Evolutionary conservation across 2,888 invertebrate species (phyloP).

Genomic region (Melanotus villosus): DNA sequence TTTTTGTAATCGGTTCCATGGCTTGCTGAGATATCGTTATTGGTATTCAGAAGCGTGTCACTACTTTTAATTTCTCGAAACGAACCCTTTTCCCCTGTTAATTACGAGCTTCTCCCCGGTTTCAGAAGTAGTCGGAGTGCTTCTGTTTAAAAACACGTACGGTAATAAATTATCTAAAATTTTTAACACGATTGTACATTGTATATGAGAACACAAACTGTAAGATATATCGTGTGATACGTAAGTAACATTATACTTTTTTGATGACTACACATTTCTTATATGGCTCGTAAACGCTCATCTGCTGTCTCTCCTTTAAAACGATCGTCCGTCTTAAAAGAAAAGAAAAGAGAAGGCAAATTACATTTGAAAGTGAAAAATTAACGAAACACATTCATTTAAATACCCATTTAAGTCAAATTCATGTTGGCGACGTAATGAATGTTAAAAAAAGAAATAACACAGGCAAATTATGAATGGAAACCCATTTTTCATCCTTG

Average conservation of each 20-base stretch:
- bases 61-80: neutral
- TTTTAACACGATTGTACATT: constrained; percentile 34
- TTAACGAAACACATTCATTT: constrained; percentile 20
- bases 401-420: constrained; percentile 24
- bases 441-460: neutral
- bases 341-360: constrained; percentile 18
- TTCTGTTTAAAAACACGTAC: constrained; percentile 21
- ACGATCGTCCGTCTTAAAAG: constrained; percentile 11
- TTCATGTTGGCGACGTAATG: constrained; percentile 12
- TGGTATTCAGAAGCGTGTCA: neutral
- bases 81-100: neutral
- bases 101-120: neutral
- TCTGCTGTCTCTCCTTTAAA: constrained; percentile 22
- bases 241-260: constrained; percentile 37
- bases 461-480: no score
- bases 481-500: no score
- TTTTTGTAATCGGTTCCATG: constrained; percentile 1
- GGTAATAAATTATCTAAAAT: constrained; percentile 24
- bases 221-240: constrained; percentile 32
- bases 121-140: constrained; percentile 6
- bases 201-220: constrained; percentile 32
- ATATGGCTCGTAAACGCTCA: constrained; percentile 26
- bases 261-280: constrained; percentile 35
- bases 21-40: constrained; percentile 1
- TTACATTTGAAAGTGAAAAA: constrained; percentile 16